Base-by-base conservation (phyloP, 2,113 vertebrate genomes). In the Mus spicilegus region DNA sequence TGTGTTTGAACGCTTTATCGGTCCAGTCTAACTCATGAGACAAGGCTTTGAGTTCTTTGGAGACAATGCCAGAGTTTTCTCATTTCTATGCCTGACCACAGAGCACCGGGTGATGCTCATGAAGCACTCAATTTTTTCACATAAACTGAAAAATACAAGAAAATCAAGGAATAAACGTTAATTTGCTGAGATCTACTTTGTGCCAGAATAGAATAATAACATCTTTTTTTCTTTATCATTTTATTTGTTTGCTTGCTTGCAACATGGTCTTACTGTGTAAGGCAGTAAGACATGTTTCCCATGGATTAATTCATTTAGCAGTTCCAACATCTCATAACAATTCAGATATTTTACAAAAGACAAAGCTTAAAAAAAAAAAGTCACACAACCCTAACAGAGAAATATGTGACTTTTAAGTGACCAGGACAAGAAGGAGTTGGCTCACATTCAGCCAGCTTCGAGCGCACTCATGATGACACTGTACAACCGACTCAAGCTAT, bases 361-460 rank as follows among this genome's bases (percentile, higher is more conserved):
- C n/a, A 22, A 86, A 20, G 24, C 22, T 51, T 89, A 54, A 54
- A 56, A 61, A 58, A 17, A 61, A 67, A 33, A 17, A 94, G 20
- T 22, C n/a, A 36, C 7, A 73, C 22, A 87, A 49, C 49, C 75
- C n/a, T 88, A 65, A 77, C n/a, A 63, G 89, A 89, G 56, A 90
- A 95, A 89, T 14, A 39, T 0, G 1, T 67, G 17, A 51, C 33
- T 87, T 3, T 54, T 69, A 82, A 87, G 30, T 42, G 51, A 89
- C 84, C 58, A 91, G 86, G 46, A 36, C 72, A 76, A 92, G 28
- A 39, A 89, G 88, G 30, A 58, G 61, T 77, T 33, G n/a, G 36
- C n/a, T 94, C 96, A 84, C n/a, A 91, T 93, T 49, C 54, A 87
- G 81, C 78, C 89, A 10, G 82, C 30, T 85, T 70, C 19, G 20